Evolutionary conservation across 2,113 vertebrate genomes (phyloP).

Genomic region (Megalops atlanticus): DNA sequence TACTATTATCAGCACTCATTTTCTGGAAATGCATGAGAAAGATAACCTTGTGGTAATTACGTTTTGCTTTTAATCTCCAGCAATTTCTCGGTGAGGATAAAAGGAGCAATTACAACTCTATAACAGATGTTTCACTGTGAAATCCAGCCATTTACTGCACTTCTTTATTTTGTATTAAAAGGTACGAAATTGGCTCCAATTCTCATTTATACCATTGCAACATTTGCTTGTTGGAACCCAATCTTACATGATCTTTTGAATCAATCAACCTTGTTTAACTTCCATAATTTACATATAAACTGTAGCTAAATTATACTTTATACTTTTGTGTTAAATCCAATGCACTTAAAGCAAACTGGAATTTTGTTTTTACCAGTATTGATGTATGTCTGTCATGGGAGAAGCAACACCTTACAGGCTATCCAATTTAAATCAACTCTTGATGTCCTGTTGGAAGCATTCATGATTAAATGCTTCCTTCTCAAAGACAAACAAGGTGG

Average conservation of each 20-base stretch:
- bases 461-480: background rate
- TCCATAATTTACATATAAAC: too few species aligned
- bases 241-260: too few species aligned
- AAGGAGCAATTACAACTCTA: background rate
- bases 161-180: conserved; percentile 6
- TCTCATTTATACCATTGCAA: too few species aligned
- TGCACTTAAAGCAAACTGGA: too few species aligned
- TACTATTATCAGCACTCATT: conserved; percentile 1
- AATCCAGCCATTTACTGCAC: background rate
- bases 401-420: background rate
- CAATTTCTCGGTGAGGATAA: conserved; percentile 1
- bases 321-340: too few species aligned
- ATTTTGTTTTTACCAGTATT: too few species aligned
- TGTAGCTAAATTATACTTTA: too few species aligned
- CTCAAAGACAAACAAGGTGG: background rate
- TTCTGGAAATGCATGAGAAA: conserved; percentile 8
- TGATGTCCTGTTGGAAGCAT: background rate
- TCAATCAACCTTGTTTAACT: too few species aligned
- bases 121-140: background rate
- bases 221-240: too few species aligned
- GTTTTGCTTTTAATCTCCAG: background rate
- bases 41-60: conserved; percentile 18
- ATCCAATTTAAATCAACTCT: background rate
- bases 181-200: background rate
- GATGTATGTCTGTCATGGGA: background rate